These are phyloP conservation scores for Sarcophaga peregrina DNA, from an alignment of 1,140 invertebrate species.

Conservation along the genomic window DNA sequence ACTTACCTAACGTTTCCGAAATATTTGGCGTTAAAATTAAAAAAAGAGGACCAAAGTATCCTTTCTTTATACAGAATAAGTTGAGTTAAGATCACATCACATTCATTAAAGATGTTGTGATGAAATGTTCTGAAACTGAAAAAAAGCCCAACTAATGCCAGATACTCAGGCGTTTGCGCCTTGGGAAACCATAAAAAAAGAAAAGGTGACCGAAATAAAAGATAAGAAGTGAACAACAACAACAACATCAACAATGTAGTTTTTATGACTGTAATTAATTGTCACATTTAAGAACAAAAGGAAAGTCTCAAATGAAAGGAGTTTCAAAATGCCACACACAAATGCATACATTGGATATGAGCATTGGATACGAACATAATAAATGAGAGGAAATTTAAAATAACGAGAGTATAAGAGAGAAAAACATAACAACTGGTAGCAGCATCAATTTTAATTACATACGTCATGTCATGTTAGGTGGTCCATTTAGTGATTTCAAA, in stretches of 20 bases:
- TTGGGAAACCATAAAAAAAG: no score
- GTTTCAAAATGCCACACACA: not conserved
- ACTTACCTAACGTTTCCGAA: no score
- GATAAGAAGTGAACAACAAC: not conserved
- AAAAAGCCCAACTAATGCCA: not conserved
- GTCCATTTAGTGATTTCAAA: no score
- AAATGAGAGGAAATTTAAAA: not conserved
- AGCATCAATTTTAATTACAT: not conserved
- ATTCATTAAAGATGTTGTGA: not conserved
- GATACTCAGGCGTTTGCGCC: not conserved
- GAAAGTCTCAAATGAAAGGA: not conserved
- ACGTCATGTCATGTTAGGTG: no score
- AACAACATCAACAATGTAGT: no score
- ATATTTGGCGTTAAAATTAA: no score
- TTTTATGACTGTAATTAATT: constrained; percentile 14
- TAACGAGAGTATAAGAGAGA: not conserved
- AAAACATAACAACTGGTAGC: constrained; percentile 6
- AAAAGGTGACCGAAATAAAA: not conserved
- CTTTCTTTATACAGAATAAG: no score
- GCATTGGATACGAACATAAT: not conserved
- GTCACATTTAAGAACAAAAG: not conserved
- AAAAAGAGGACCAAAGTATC: no score
- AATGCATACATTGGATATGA: not conserved
- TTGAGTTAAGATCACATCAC: not conserved
- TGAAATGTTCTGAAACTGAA: not conserved